A percentile compares a stretch with the other conserved stretches of the same genome.
These are phyloP conservation scores for Bombus difficillimus DNA, from an alignment of 1,140 invertebrate species.

Conservation along the genomic window DNA sequence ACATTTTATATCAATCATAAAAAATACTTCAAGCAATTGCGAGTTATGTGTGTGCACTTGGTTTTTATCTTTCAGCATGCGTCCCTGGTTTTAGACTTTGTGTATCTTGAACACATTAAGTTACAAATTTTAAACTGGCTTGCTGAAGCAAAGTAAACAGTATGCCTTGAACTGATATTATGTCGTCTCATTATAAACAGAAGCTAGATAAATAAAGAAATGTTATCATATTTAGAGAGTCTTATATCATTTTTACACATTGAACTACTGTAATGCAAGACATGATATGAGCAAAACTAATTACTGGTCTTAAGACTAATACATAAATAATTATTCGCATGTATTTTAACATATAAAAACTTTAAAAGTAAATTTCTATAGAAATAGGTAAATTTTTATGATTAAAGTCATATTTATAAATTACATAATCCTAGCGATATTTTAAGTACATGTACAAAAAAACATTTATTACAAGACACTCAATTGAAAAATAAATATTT, in stretches of 20 bases:
- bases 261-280: constrained; percentile 25
- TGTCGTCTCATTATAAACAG: constrained; percentile 62
- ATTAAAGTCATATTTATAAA: constrained; percentile 20
- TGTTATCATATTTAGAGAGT: constrained; percentile 61
- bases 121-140: constrained; percentile 45
- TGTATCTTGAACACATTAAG: constrained; percentile 22
- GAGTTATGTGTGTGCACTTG: constrained; percentile 35
- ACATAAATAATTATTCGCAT: constrained; percentile 16
- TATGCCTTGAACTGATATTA: constrained; percentile 60
- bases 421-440: constrained; percentile 1
- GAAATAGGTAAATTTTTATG: constrained; percentile 26
- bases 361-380: constrained; percentile 25
- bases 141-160: constrained; percentile 42
- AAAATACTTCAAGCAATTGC: constrained; percentile 38
- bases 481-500: constrained; percentile 25
- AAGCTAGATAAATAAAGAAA: constrained; percentile 63
- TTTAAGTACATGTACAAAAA: constrained; percentile 27
- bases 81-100: constrained; percentile 13
- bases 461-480: constrained; percentile 31
- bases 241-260: constrained; percentile 54
- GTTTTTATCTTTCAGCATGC: constrained; percentile 36
- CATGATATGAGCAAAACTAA: constrained; percentile 7
- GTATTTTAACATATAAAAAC: constrained; percentile 15
- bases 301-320: constrained; percentile 11
- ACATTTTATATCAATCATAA: constrained; percentile 33